Conservation (phyloP, 2,888 invertebrate species). For the Clistopyga incitator region DNA sequence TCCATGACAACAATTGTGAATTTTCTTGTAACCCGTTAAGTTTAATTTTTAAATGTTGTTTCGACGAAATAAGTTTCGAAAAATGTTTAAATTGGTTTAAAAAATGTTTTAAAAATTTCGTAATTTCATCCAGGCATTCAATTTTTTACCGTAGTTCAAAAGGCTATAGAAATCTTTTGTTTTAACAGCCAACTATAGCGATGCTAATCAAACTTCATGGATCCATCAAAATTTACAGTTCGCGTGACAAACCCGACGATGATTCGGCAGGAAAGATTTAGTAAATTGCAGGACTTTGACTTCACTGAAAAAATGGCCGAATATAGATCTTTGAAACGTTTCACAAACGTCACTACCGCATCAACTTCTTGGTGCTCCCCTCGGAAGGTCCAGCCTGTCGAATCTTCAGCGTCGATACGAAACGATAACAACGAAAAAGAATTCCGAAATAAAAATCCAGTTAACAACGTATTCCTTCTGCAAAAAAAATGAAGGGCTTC, state of each 20-base stretch:
- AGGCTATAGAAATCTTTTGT: background rate
- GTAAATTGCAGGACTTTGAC: slow-evolving; percentile 30
- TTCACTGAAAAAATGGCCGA: slow-evolving; percentile 2
- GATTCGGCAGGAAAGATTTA: slow-evolving; percentile 59
- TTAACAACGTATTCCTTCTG: slow-evolving; percentile 33
- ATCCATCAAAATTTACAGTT: slow-evolving; percentile 64
- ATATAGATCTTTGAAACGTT: slow-evolving; percentile 25
- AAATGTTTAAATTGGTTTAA: slow-evolving; percentile 48
- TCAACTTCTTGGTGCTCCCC: slow-evolving; percentile 66
- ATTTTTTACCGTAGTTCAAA: slow-evolving; percentile 36
- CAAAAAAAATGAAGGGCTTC: background rate
- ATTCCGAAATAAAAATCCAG: slow-evolving; percentile 26
- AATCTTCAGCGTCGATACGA: slow-evolving; percentile 30
- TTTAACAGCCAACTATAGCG: background rate
- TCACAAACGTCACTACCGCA: slow-evolving; percentile 38
- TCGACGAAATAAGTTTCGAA: background rate
- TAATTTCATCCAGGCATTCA: slow-evolving; percentile 15
- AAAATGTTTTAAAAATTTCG: slow-evolving; percentile 8
- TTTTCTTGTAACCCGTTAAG: background rate
- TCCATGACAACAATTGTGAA: slow-evolving; percentile 67
- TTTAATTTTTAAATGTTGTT: background rate
- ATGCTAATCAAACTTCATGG: slow-evolving; percentile 43
- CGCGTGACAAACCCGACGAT: slow-evolving; percentile 56
- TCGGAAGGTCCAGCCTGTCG: slow-evolving; percentile 60
- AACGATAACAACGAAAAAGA: slow-evolving; percentile 45